Percentiles rank a stretch among this genome's conserved stretches.
These are phyloP conservation scores for Liposcelis brunnea DNA, from an alignment of 2,888 invertebrate genomes.

Conservation along the genomic window DNA sequence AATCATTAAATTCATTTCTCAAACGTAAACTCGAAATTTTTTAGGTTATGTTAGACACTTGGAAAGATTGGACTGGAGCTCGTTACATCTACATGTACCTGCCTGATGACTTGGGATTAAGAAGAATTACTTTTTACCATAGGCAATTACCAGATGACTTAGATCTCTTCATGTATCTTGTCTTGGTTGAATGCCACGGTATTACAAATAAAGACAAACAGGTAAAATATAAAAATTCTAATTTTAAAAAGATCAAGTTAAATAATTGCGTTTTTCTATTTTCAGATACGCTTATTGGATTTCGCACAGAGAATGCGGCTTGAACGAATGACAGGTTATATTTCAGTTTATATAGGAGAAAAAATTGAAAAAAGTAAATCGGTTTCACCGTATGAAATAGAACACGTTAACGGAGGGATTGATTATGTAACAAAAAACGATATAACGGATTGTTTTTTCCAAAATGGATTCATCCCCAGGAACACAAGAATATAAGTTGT, in stretches of 20 bases:
- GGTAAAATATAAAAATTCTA: slow-evolving; percentile 13
- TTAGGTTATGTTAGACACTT: slow-evolving; percentile 25
- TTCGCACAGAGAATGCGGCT: slow-evolving; percentile 27
- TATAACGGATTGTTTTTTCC: too few relatives aligned
- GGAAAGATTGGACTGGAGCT: slow-evolving; percentile 31
- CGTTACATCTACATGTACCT: slow-evolving; percentile 27
- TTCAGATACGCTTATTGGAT: slow-evolving; percentile 23
- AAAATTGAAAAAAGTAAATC: neutral
- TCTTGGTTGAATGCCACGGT: slow-evolving; percentile 25
- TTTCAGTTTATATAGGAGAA: slow-evolving; percentile 23
- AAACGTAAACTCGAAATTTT: too few relatives aligned
- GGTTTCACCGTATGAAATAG: too few relatives aligned
- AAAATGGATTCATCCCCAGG: too few relatives aligned
- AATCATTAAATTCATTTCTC: too few relatives aligned
- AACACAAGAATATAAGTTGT: too few relatives aligned
- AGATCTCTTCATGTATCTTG: slow-evolving; percentile 27
- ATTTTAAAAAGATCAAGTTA: neutral
- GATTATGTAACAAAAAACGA: too few relatives aligned
- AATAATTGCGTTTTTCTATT: slow-evolving; percentile 11
- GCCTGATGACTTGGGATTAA: slow-evolving; percentile 25
- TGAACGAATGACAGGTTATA: slow-evolving; percentile 26
- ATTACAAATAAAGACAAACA: slow-evolving; percentile 20
- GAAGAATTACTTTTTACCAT: slow-evolving; percentile 25
- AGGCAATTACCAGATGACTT: slow-evolving; percentile 23
- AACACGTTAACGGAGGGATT: too few relatives aligned